These are phyloP conservation scores for Anoplolepis gracilipes DNA, from an alignment of 1,140 invertebrate genomes.

Conservation along the genomic window DNA sequence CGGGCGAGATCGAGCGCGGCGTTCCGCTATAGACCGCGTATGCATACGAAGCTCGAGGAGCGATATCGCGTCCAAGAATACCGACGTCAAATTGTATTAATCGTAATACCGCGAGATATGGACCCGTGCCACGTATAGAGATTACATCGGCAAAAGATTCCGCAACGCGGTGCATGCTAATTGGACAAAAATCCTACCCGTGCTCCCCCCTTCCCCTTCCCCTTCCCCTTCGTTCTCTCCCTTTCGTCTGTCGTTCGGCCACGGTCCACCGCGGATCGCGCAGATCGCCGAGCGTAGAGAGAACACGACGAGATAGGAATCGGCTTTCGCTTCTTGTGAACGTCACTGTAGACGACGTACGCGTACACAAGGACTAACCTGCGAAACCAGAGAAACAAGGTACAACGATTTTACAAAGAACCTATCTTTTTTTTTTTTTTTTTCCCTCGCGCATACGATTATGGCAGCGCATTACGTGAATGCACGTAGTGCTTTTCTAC, in stretches of 20 bases:
- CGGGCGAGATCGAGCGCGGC: conserved; percentile 12
- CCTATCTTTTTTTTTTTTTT: conserved; percentile 64
- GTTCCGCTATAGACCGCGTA: neutral
- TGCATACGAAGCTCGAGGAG: conserved; percentile 3
- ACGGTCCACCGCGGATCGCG: conserved; percentile 22
- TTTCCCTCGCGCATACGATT: conserved; percentile 66
- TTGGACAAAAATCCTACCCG: conserved; percentile 75
- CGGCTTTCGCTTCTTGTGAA: conserved; percentile 76
- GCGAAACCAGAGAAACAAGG: conserved; percentile 69
- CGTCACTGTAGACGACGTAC: conserved; percentile 75
- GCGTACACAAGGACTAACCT: conserved; percentile 63
- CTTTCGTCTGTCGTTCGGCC: conserved; percentile 27
- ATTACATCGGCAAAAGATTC: conserved; percentile 74
- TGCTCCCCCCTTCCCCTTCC: neutral
- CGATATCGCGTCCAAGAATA: conserved; percentile 54
- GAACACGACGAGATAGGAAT: conserved; percentile 75
- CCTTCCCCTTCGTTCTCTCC: neutral
- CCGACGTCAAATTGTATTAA: conserved; percentile 77
- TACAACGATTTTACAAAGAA: conserved; percentile 77
- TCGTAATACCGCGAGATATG: conserved; percentile 75
- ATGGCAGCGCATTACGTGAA: conserved; percentile 69
- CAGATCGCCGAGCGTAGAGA: conserved; percentile 71
- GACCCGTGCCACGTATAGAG: conserved; percentile 49
- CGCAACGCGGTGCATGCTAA: conserved; percentile 76
- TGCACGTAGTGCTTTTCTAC: conserved; percentile 43